Percentiles rank a stretch among this genome's conserved stretches.
Evolutionary conservation across 2,888 invertebrate species (phyloP).

Genomic region (Scaptomyza reducta): DNA sequence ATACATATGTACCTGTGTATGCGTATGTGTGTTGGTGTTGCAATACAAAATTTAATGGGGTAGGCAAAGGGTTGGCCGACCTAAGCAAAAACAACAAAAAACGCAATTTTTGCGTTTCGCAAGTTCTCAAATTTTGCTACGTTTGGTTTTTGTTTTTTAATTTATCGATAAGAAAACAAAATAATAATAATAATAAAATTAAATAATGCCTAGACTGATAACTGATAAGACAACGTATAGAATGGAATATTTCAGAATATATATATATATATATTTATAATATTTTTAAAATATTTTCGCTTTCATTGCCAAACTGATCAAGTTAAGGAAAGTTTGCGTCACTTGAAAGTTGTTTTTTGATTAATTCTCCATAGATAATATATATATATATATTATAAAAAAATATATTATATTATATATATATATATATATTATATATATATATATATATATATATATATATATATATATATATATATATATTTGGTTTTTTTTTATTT

Average conservation of each 20-base stretch:
- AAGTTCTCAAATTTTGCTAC: constrained; percentile 34
- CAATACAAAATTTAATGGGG: constrained; percentile 81
- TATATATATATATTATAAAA: too few relatives aligned
- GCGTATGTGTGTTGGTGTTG: constrained; percentile 27
- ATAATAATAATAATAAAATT: constrained; percentile 7
- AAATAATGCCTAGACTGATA: background rate
- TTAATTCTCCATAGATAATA: background rate
- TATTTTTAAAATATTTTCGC: constrained; percentile 6
- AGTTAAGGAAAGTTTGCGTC: constrained; percentile 2
- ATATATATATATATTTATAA: too few relatives aligned
- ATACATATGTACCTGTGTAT: background rate
- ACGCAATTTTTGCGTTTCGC: background rate
- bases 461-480: too few relatives aligned
- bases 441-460: too few relatives aligned
- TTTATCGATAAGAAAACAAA: constrained; percentile 47
- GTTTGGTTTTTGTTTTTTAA: constrained; percentile 14
- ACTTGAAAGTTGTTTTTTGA: constrained; percentile 10
- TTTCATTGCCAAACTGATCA: constrained; percentile 17
- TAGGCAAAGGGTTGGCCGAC: constrained; percentile 71
- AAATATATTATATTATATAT: too few relatives aligned
- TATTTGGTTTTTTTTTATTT: too few relatives aligned
- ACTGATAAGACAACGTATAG: constrained; percentile 42
- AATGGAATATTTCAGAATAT: constrained; percentile 26
- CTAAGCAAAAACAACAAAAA: constrained; percentile 2
- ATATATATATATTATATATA: too few relatives aligned